Evolutionary conservation across 2,113 vertebrate species (phyloP).

Genomic region (Microcebus griseorufus): DNA sequence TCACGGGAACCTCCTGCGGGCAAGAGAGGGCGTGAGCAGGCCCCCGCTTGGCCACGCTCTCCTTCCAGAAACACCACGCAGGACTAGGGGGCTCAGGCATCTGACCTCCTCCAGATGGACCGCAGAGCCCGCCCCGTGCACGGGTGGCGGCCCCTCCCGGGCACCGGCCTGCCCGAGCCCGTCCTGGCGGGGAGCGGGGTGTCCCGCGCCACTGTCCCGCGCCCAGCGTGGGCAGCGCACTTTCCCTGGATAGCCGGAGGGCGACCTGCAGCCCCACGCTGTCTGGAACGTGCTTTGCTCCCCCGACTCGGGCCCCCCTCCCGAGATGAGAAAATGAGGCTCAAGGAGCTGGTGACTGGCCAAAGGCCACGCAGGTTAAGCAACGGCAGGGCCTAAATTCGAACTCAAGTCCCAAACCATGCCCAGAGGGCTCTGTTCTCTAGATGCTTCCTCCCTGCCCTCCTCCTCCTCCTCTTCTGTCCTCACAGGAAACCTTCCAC

Average conservation of each 20-base stretch:
- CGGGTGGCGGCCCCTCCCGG: neutral
- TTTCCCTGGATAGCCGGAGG: neutral
- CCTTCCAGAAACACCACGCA: neutral
- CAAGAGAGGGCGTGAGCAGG: neutral
- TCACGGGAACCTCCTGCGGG: constrained; percentile 94
- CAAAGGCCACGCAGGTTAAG: neutral
- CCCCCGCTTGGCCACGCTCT: accelerated
- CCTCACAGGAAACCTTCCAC: neutral
- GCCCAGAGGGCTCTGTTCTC: accelerated
- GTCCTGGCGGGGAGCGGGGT: no score
- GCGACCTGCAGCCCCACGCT: neutral
- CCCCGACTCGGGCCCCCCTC: neutral
- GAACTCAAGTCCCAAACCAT: neutral
- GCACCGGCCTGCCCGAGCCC: neutral
- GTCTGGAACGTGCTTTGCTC: neutral
- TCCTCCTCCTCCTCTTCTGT: neutral
- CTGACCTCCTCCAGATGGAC: neutral
- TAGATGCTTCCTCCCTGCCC: accelerated
- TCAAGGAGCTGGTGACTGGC: accelerated
- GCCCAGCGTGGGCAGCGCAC: neutral
- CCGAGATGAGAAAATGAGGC: neutral
- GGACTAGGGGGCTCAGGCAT: neutral
- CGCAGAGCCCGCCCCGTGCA: accelerated
- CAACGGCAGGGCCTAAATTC: accelerated
- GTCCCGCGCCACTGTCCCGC: no score